A percentile compares a stretch with the other conserved stretches of the same genome.
These are phyloP conservation scores for Crossaster papposus DNA, from an alignment of 53 echinoderm and acorn worm species.

Conservation along the genomic window DNA sequence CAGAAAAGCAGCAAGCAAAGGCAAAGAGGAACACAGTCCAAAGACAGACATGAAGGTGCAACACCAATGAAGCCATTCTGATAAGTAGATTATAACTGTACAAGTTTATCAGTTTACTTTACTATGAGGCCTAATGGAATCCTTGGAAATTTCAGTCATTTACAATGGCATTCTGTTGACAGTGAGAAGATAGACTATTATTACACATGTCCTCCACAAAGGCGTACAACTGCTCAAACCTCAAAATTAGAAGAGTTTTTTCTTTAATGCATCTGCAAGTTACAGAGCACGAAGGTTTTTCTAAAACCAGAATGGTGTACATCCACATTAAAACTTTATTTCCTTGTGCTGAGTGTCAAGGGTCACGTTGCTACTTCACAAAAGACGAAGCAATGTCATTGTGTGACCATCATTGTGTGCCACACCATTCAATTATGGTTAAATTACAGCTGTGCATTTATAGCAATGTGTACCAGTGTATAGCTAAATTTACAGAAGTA, in stretches of 20 bases:
- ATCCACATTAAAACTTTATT: neutral
- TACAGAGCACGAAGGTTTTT: neutral
- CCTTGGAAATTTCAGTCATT: no score
- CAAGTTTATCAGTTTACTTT: neutral
- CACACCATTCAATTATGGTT: neutral
- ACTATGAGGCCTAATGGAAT: no score
- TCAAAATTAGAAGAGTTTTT: neutral
- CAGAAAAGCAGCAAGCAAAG: neutral
- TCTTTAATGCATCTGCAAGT: neutral
- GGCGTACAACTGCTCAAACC: neutral
- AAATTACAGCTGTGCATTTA: neutral
- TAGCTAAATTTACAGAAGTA: no score
- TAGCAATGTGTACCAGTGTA: no score
- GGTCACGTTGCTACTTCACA: neutral
- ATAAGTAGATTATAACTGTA: no score
- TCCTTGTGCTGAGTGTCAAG: neutral
- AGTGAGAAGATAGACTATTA: no score
- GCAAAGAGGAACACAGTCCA: neutral
- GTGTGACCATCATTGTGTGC: neutral
- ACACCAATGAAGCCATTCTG: neutral
- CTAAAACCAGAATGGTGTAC: neutral
- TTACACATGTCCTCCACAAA: no score
- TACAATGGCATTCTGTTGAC: no score
- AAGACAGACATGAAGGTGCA: neutral
- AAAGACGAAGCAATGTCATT: neutral